Evolutionary conservation across 2,888 invertebrate species (phyloP), one percentile per base, ranked within the genome.

Genomic region (Volucella inflata): DNA sequence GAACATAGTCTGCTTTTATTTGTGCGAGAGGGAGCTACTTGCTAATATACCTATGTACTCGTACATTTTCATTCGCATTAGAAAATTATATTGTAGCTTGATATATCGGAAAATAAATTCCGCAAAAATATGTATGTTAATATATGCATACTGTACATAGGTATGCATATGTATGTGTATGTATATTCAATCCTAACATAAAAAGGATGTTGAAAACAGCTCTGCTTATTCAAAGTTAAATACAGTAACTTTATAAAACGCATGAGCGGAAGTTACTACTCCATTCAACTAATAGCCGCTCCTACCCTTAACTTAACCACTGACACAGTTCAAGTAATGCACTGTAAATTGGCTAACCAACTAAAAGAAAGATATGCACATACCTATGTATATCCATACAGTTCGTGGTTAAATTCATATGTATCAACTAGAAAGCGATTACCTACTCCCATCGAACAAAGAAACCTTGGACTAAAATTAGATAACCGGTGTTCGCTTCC

Each of bases 381-480:
- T n/a, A n/a, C n/a, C n/a, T 21, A 21, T 3, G 3, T 6, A 30
- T 30, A 30, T 30, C 30, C 30, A 6, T 6, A 40, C 50, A 8
- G 10, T 46, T 55, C 57, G 36, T 48, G 46, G 16, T 14, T 70
- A 57, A 48, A n/a, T 71, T 36, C 9, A 72, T 38, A 50, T 48
- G 1, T 40, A 6, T 30, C 0, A 30, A 30, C 30, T 30, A 60
- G 55, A 80, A 68, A 74, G 46, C 60, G 55, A 74, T 60, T 53
- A 55, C 60, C 74, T 53, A 55, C 60, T 68, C n/a, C 40, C 80
- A 74, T 48, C 67, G 38, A 59, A 70, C 59, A 70, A 59, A 70
- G 46, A 48, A 70, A 46, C 71, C 57, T 60, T 71, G 71, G 14
- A 42, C 59, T 71, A 21, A 50, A 71, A 71, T 50, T 48, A 40